Percentiles rank a stretch among this genome's conserved stretches.
Evolutionary conservation across 2,797 vertebrate species (phyloP).

Genomic region (Muscicapa comitata): DNA sequence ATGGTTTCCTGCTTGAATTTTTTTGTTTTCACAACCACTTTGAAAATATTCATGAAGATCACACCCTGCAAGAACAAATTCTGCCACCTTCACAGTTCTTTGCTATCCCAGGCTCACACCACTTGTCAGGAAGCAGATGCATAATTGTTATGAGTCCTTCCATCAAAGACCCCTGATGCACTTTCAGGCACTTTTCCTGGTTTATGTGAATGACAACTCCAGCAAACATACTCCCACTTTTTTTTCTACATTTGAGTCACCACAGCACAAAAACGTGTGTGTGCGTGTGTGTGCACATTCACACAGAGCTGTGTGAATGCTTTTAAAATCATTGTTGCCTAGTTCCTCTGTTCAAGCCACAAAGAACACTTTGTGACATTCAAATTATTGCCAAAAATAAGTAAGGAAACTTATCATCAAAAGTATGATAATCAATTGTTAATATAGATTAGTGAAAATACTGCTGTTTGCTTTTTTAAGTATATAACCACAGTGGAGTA

Average conservation of each 20-base stretch:
- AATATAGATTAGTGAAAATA: background rate
- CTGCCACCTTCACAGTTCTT: background rate
- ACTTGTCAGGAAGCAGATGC: constrained; percentile 48
- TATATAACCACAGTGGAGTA: background rate
- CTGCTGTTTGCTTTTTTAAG: background rate
- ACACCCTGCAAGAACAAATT: constrained; percentile 12
- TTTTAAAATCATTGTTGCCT: background rate
- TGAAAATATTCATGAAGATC: background rate
- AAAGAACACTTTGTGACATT: background rate
- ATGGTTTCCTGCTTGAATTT: background rate
- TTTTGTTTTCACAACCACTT: background rate
- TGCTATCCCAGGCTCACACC: constrained; percentile 23
- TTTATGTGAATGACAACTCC: background rate
- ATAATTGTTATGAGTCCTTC: constrained; percentile 7
- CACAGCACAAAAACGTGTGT: background rate
- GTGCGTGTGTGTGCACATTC: no score
- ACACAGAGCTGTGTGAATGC: no score
- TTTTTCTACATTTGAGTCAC: background rate
- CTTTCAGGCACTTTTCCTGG: background rate
- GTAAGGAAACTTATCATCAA: background rate
- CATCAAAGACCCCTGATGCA: background rate
- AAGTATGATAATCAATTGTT: background rate
- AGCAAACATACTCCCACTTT: background rate
- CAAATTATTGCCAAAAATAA: background rate
- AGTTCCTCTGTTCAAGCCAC: background rate